These are phyloP conservation scores for Melangyna quadrimaculata DNA, from an alignment of 2,888 invertebrate genomes.

Conservation along the genomic window DNA sequence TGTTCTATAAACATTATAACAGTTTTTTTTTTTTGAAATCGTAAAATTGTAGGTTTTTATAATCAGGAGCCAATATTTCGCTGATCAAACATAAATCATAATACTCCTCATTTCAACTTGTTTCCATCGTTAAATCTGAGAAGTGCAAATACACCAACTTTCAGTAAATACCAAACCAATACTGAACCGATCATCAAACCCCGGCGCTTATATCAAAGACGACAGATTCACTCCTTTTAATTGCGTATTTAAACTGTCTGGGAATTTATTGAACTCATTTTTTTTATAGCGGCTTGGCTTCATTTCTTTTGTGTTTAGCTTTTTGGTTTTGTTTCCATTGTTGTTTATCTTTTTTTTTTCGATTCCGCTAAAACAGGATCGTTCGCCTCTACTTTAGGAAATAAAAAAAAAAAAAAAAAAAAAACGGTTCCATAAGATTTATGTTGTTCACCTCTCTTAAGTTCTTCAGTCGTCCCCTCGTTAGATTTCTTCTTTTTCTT, in stretches of 20 bases:
- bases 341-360: constrained; percentile 8
- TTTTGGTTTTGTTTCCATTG: constrained; percentile 22
- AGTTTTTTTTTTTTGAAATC: no score
- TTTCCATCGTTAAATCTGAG: neutral
- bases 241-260: constrained; percentile 61
- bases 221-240: constrained; percentile 57
- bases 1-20: no score
- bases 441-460: constrained; percentile 30
- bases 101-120: neutral
- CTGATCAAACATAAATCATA: no score
- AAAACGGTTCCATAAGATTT: constrained; percentile 15
- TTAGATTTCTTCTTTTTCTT: neutral
- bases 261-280: constrained; percentile 65
- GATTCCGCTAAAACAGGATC: constrained; percentile 22
- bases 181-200: constrained; percentile 41
- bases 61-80: no score
- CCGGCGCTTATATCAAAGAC: constrained; percentile 65
- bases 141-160: constrained; percentile 21
- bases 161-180: neutral
- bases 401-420: neutral
- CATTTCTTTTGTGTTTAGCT: neutral
- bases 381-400: neutral
- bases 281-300: constrained; percentile 18
- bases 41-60: no score
- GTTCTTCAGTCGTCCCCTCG: neutral